A percentile compares a stretch with the other conserved stretches of the same genome.
phyloP scores from a whole-genome alignment of 1,140 invertebrate genomes.

The Lepidurus apus region DNA sequence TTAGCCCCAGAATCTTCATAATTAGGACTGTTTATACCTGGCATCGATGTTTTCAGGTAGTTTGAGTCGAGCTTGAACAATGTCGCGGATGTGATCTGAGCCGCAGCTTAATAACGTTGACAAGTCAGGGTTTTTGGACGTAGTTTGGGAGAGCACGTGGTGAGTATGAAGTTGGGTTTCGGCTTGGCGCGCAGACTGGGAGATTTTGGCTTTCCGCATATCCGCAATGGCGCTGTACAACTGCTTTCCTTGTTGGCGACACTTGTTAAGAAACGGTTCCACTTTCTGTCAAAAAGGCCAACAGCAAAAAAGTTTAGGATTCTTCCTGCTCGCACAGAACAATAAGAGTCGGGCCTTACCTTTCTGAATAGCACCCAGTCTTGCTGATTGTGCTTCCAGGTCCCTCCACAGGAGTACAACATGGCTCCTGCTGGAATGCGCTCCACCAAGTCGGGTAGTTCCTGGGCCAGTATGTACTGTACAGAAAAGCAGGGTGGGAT shows the following conservation, averaged over 20 bases:
- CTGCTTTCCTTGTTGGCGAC: slow-evolving; percentile 27
- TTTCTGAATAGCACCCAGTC: slow-evolving; percentile 34
- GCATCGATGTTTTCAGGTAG: slow-evolving; percentile 31
- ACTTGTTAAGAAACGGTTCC: slow-evolving; percentile 31
- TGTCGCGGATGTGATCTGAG: slow-evolving; percentile 26
- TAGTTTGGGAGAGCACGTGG: background rate
- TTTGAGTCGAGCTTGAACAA: slow-evolving; percentile 27
- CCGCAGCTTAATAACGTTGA: slow-evolving; percentile 11
- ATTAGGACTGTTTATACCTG: slow-evolving; percentile 26
- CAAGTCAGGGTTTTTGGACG: slow-evolving; percentile 23
- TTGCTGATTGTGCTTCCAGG: slow-evolving; percentile 31
- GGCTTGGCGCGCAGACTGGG: slow-evolving; percentile 10
- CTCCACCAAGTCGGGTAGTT: slow-evolving; percentile 25
- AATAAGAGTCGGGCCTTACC: slow-evolving; percentile 21
- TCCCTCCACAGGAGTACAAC: slow-evolving; percentile 31
- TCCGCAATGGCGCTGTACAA: slow-evolving; percentile 31
- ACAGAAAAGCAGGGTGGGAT: background rate
- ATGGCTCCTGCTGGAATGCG: slow-evolving; percentile 19
- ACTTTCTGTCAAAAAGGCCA: slow-evolving; percentile 25
- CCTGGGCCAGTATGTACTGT: background rate
- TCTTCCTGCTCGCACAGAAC: background rate
- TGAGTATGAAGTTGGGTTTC: slow-evolving; percentile 21
- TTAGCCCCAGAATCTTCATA: background rate
- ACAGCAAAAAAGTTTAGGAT: background rate
- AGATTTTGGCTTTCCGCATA: slow-evolving; percentile 22